Percentiles rank a stretch among this genome's conserved stretches.
Conservation (phyloP, 2,797 vertebrate genomes). For the Rhinophrynus dorsalis region DNA sequence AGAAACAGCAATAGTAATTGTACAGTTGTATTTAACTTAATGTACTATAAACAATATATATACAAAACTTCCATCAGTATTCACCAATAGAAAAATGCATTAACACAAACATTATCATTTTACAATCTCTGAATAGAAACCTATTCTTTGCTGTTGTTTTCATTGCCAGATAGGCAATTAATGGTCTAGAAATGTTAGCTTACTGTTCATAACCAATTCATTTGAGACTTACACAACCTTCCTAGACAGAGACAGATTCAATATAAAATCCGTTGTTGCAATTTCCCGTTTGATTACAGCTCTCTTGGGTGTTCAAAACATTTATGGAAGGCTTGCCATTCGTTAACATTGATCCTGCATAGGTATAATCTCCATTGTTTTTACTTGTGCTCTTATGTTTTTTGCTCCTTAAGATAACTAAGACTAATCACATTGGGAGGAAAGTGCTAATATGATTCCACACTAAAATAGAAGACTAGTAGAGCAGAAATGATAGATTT, state of each 20-base stretch:
- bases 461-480: no score
- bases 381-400: no score
- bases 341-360: not conserved
- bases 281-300: constrained; percentile 25
- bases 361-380: not conserved
- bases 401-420: no score
- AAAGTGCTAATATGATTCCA: no score
- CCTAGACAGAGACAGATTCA: constrained; percentile 40
- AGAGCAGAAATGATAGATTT: no score
- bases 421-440: no score
- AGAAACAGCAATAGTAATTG: not conserved
- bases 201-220: constrained; percentile 42
- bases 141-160: constrained; percentile 33
- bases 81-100: constrained; percentile 43
- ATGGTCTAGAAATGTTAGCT: constrained; percentile 44
- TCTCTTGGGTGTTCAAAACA: constrained; percentile 21
- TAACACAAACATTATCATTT: constrained; percentile 47
- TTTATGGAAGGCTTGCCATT: constrained; percentile 13
- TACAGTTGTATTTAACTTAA: constrained; percentile 42
- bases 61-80: constrained; percentile 41
- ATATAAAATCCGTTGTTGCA: constrained; percentile 22
- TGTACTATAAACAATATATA: constrained; percentile 46
- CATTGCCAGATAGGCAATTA: constrained; percentile 45
- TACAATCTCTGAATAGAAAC: constrained; percentile 36
- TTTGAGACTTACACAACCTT: constrained; percentile 38